Evolutionary conservation across 2,888 invertebrate species (phyloP), one percentile per base, ranked within the genome.

Genomic region (Drosophila fulvimacula): DNA sequence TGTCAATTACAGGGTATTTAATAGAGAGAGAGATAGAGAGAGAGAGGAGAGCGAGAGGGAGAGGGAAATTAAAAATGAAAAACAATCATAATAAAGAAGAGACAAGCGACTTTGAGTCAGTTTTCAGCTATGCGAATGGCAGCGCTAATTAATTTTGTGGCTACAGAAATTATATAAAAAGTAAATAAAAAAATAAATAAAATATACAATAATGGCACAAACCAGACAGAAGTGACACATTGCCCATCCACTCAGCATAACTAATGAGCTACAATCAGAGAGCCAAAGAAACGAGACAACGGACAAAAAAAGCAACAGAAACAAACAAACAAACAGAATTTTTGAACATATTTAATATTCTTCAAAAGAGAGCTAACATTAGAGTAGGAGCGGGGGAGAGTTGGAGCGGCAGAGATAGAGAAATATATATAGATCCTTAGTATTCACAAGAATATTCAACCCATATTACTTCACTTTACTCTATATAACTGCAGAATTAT

Each of bases 131-230:
- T 71, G 81, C 70, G 76, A 82, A 74, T 74, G 75, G 79, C 80
- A 75, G 76, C 66, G 79, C 82, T 79, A 82, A 82, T 79, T 79
- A 79, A 79, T 79, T 82, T 79, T 79, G 82, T 62, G 78, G 78
- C 82, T 65, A 79, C 66, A 67, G 62, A 79, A 79, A 79, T 79
- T 80, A 76, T 70, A 76, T 80, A 71, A 76, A 80, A 80, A 76
- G 66, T 80, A 52, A 80, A 80, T 76, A 80, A 76, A 76, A 76
- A 76, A 82, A 82, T 82, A 66, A 79, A 82, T 82, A 78, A 82
- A 81, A 78, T 77, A 82, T 65, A 70, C 71, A 80, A 24, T 80
- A 76, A 76, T 80, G 76, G 77, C 80, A 76, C 13, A 42, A 46
- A 46, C 59, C 81, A 80, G 72, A 80, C 78, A 77, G 76, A 76